Base-by-base conservation (phyloP, 2,888 invertebrate species). In the Luperina testacea region DNA sequence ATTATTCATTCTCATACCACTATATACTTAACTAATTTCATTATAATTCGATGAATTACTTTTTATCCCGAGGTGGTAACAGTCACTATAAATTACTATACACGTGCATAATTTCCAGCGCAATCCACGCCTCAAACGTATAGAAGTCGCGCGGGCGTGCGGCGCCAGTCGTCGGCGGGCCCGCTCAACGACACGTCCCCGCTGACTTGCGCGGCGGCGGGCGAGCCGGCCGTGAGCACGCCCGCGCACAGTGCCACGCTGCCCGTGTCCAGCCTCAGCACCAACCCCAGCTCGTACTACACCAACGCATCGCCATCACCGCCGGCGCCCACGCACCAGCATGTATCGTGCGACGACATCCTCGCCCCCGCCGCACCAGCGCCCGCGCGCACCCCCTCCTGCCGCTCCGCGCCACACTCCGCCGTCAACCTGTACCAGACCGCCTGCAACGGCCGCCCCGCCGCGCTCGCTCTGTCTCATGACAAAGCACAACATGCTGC, bases 51-150 rank as follows among this genome's bases (percentile, higher is more conserved):
- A n/a, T 74, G n/a, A 63, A 70, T 59, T 20, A 65, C 15, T 42
- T 51, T 32, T 57, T 73, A 59, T 72, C 70, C 85, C 72, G 15
- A 59, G 38, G 24, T 67, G 48, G n/a, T 67, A 13, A 32, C 8
- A 70, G 59, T 53, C 45, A 75, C 59, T 79, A 70, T 70, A 77
- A 72, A 85, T 67, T 78, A 82, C 82, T 70, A 79, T 79, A 77
- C 79, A 77, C 82, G 24, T 77, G 82, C 63, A 45, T 74, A 71
- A 80, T 88, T 97, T 97, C 76, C 97, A 97, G 97, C 97, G 77
- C 97, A 97, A 95, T 97, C 97, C 45, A 97, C 97, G 72, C 97
- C 97, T 45, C 97, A 97, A 91, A 96, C 97, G 84, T 97, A 97
- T 86, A 96, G 97, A 88, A 97, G 97, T 82, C 96, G 97, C 75